Evolutionary conservation across 2,888 invertebrate genomes (phyloP), one percentile per base, ranked within the genome.

Genomic region (Diadegma fenestrale): DNA sequence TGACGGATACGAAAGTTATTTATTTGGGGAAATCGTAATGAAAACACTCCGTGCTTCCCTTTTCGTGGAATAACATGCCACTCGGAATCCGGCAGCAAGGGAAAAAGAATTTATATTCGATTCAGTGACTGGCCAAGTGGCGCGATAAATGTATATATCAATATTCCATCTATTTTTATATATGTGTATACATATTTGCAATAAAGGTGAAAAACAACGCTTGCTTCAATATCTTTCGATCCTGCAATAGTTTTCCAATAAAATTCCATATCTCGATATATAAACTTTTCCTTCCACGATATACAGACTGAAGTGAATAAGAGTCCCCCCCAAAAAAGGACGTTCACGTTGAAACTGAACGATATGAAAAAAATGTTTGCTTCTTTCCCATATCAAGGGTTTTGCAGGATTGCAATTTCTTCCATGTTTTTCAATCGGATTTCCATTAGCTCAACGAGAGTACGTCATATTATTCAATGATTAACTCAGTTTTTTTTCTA

Each of bases 231-330:
- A 68, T 68, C 26, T n/a, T 30, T 76, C 45, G 48, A 45, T 73
- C 68, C 58, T 37, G 33, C 54, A 63, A 69, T 80, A 64, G 43
- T 37, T 17, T 68, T 26, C 48, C 30, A 63, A 64, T 73, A 43
- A 80, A 69, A 69, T 75, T 83, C n/a, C 61, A 75, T 64, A 19
- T 19, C 17, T 61, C 45, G 45, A 37, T 69, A 45, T 69, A 51
- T 80, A 69, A 76, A 68, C 26, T 37, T 54, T 54, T 6, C 10
- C 7, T 41, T 51, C 10, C 22, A 37, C 37, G n/a, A 63, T 51
- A 63, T 51, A 37, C 48, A 78, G 37, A 77, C 33, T 66, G 22
- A 10, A 12, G 30, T 58, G 33, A 68, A n/a, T n/a, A n/a, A 45
- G 43, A 73, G 61, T n/a, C n/a, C 17, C 17, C 37, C 37, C 10